Base-by-base conservation (phyloP, 1,140 invertebrate species). In the Pararge aegeria region DNA sequence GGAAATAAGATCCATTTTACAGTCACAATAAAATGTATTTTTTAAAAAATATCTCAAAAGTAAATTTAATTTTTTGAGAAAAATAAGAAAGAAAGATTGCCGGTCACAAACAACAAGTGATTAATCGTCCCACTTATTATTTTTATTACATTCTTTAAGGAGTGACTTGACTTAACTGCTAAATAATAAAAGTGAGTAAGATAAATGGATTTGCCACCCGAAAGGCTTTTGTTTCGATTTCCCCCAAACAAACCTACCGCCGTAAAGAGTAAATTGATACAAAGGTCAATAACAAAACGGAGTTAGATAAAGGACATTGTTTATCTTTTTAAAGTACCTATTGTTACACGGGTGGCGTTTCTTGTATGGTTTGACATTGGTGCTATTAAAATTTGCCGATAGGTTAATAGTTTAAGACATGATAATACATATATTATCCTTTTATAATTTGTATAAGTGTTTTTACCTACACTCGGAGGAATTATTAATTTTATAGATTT, bases 121-220 rank as follows among this genome's bases (percentile, higher is more conserved):
- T 61, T 61, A 46, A 61, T 61, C 34, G 51, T 50, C 20, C 40
- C 16, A 53, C 58, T 61, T 61, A 60, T 60, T 53, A 54, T 61
- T 59, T 54, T 61, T 61, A 61, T 54, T 48, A 29, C 27, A 54
- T 61, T 61, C 29, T 49, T 49, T 56, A 34, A 48, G 44, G 13
- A 54, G 44, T 54, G 44, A 54, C 52, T 60, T 30, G 58, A 37
- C 46, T 60, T 61, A 59, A 59, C 46, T 50, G 55, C 46, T 61
- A 62, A 65, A 65, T 65, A 68, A 69, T 68, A 55, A 52, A 65
- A 62, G 10, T 55, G 66, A 61, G 51, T 38, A 65, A 65, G 66
- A 62, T 60, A 49, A 60, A 68, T 61, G 55, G 58, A 21, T 42
- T 37, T 24, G 48, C 29, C 52, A 46, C 57, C 59, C n/a, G n/a